Base-by-base conservation (phyloP, 1,140 invertebrate genomes). In the Chironomus striatipennis region DNA sequence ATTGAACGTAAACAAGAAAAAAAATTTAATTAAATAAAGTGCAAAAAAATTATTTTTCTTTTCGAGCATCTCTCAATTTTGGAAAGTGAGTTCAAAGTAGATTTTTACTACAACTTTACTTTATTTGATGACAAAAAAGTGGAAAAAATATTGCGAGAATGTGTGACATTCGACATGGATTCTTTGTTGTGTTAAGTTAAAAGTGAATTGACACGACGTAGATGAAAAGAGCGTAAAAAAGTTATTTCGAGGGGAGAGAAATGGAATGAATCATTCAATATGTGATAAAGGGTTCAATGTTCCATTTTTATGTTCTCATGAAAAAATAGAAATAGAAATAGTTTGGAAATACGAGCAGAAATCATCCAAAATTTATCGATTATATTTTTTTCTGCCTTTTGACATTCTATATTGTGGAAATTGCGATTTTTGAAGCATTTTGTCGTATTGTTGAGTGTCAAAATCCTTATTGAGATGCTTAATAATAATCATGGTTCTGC, bases 1-100 rank as follows among this genome's bases (percentile, higher is more conserved):
- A 70, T 70, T 70, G 65, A 70, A 70, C 18, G 65, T 20, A 18
- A 70, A 70, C 15, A 70, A 65, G 17, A 18, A 20, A 20, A 67
- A 20, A 70, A 70, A 70, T 70, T 70, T 70, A 70, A 70, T 70
- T 70, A 70, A 70, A 70, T 70, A 70, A 70, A 70, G 65, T 70
- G 65, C 18, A 70, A 70, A 70, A 65, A 43, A 47, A 47, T 5
- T 57, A 12, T 57, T 57, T 57, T 20, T 70, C 65, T 9, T 17
- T 17, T 17, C 64, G 18, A 67, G 20, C 8, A 7, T 67, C 18
- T 21, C 18, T 15, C 65, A 70, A 70, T 70, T 70, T 70, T 20
- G 9, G 47, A 70, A 70, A 70, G 5, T 70, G 65, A 70, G 65
- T 70, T 70, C 65, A 70, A 70, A 70, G 65, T 67, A 17, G 65